Evolutionary conservation across 2,113 vertebrate species (phyloP).

Genomic region (Mus pahari): DNA sequence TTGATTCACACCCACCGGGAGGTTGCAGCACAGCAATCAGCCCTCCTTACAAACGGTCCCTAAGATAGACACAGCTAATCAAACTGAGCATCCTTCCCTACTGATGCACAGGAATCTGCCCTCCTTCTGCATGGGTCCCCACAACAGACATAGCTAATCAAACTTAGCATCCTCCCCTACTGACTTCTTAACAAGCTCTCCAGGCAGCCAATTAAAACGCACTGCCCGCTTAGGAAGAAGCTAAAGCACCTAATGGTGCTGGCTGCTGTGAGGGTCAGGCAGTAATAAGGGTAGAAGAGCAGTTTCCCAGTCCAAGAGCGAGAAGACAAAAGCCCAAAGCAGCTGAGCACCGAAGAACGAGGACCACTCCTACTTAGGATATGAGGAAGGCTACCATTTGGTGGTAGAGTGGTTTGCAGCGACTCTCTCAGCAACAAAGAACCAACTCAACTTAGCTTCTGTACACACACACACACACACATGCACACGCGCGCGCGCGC

Average conservation of each 20-base stretch:
- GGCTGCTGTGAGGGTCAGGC: too few species aligned
- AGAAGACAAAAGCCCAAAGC: background rate
- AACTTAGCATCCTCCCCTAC: background rate
- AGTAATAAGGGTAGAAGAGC: background rate
- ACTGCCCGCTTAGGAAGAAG: background rate
- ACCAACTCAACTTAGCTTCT: too few species aligned
- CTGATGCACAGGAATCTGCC: background rate
- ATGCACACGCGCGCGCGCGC: too few species aligned
- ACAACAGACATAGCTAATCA: background rate
- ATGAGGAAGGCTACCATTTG: background rate
- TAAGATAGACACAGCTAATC: background rate
- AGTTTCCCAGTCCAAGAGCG: background rate
- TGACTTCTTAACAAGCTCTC: background rate
- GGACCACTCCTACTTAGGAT: too few species aligned
- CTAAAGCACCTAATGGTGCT: too few species aligned
- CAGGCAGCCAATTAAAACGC: background rate
- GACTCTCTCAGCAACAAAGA: background rate
- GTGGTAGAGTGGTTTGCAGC: background rate
- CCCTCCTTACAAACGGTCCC: background rate
- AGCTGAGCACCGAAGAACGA: background rate
- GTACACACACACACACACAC: background rate
- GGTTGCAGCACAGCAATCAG: rapidly evolving
- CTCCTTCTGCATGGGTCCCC: rapidly evolving
- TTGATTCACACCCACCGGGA: background rate
- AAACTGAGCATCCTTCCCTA: background rate